Evolutionary conservation across 2,113 vertebrate genomes (phyloP), one percentile per base, ranked within the genome.

Genomic region (Rhea pennata): DNA sequence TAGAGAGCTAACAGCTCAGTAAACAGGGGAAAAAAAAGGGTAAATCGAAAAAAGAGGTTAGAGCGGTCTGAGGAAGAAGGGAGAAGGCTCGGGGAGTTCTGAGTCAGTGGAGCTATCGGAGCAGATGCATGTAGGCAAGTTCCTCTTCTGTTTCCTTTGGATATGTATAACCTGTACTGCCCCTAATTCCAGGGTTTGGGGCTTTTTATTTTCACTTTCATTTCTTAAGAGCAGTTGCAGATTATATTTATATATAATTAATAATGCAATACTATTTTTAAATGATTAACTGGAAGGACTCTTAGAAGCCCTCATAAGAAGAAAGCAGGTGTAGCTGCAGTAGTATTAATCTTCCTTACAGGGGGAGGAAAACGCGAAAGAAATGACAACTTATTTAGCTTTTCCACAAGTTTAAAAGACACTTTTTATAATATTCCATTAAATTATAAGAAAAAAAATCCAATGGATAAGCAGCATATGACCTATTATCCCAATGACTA

Each of bases 101-200:
- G 62, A 59, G n/a, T 39, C 66, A 82, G 31, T 20, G 58, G 15
- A 65, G 42, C 33, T 76, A 5, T 0, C 39, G 2, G 15, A 84
- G 77, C 22, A 80, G 9, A 2, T 83, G 17, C 20, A 48, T 12
- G 40, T 17, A 70, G 61, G 26, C 9, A 71, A 48, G 23, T 26
- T 58, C 33, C 80, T 48, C 46, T 48, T 48, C 17, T 9, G 7
- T 48, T 48, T 48, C 46, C 19, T 48, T 19, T 17, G 8, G 46
- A 48, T 48, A 19, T 19, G 46, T 48, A 48, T 48, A 48, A 48
- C 46, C 46, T 65, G 5, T 19, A 66, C 5, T 73, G 53, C 26
- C 33, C 29, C 14, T 31, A 88, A 69, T 31, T 69, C n/a, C 74
- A 4, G 26, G 2, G 7, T 9, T 11, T 15, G 2, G 1, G 0